Conservation (phyloP, 2,113 vertebrate species). For the Merops nubicus region DNA sequence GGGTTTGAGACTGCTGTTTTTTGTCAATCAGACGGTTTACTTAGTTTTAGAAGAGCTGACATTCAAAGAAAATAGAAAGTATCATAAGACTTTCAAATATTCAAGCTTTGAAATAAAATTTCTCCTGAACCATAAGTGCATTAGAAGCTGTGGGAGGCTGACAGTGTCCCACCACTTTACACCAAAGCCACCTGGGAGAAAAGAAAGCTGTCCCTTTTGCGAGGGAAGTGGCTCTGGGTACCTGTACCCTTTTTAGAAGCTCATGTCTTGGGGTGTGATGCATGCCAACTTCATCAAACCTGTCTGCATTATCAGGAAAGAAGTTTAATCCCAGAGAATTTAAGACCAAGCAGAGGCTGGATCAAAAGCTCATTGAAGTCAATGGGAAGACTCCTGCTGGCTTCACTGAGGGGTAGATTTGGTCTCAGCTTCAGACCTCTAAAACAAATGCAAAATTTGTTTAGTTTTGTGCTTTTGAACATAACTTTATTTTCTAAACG, state of each 20-base stretch:
- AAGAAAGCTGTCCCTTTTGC: not conserved
- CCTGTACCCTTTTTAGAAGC: not conserved
- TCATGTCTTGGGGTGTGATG: not conserved
- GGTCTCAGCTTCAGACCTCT: not conserved
- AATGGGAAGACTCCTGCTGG: conserved; percentile 9
- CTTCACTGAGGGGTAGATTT: not conserved
- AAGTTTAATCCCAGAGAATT: not conserved
- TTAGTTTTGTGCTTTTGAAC: conserved; percentile 46
- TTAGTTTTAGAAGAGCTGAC: not conserved
- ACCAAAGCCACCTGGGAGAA: not conserved
- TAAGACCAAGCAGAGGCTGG: not conserved
- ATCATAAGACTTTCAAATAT: not conserved
- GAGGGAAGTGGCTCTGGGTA: not conserved
- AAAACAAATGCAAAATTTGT: conserved; percentile 26
- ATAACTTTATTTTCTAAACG: conserved; percentile 45
- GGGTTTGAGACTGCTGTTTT: accelerated
- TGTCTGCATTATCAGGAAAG: not conserved
- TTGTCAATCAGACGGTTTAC: not conserved
- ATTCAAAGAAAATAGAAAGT: not conserved
- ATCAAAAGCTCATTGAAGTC: conserved; percentile 33
- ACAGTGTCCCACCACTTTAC: not conserved
- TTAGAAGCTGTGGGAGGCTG: not conserved
- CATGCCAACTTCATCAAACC: not conserved
- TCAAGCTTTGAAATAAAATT: not conserved
- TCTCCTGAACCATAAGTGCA: not conserved